Conservation (phyloP, 2,113 vertebrate genomes). For the Malurus melanocephalus region DNA sequence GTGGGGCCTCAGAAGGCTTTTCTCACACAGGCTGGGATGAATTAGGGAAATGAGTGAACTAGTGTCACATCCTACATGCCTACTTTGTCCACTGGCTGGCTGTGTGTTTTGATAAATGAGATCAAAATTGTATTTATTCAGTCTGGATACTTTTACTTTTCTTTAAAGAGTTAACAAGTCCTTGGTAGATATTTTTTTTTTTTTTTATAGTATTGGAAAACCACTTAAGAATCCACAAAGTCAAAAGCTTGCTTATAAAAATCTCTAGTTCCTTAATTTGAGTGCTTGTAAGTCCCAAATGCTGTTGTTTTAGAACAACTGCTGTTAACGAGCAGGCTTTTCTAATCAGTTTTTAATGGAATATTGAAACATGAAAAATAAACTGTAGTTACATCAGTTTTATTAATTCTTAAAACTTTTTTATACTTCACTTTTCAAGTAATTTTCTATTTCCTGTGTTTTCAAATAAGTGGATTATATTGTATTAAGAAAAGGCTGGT, state of each 20-base stretch:
- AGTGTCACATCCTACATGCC: not conserved
- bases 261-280: not conserved
- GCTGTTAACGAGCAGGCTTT: not conserved
- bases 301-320: not conserved
- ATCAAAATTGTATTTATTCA: not conserved
- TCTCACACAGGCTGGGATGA: not conserved
- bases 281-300: not conserved
- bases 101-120: not conserved
- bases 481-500: not conserved
- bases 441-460: not conserved
- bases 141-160: not conserved
- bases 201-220: not conserved
- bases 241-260: not conserved
- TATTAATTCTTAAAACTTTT: not conserved
- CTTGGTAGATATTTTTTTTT: not conserved
- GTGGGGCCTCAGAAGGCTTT: constrained; percentile 7
- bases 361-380: not conserved
- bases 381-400: not conserved
- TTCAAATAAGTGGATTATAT: not conserved
- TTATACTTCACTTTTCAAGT: not conserved
- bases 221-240: not conserved
- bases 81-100: not conserved
- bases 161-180: not conserved
- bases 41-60: not conserved
- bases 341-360: not conserved